Conservation (phyloP, 2,888 invertebrate genomes). For the Thymelicus sylvestris region DNA sequence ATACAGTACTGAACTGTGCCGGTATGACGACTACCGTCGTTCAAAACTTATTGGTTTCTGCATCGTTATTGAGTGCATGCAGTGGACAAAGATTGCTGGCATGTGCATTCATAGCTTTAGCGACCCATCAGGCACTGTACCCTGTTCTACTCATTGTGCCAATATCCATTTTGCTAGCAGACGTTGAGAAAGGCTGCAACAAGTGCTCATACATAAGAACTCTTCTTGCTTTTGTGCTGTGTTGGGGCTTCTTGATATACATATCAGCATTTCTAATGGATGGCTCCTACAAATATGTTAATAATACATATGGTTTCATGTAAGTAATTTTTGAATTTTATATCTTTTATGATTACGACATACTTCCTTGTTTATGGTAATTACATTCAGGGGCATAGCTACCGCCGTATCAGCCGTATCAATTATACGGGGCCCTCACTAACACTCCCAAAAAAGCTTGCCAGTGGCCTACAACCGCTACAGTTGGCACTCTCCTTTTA, state of each 20-base stretch:
- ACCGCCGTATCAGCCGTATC: too few species aligned
- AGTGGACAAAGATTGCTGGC: conserved; percentile 86
- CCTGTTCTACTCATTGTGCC: conserved; percentile 94
- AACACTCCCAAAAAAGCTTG: too few species aligned
- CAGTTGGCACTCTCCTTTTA: too few species aligned
- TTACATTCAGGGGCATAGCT: too few species aligned
- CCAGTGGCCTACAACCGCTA: too few species aligned
- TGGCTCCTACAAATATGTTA: conserved; percentile 86
- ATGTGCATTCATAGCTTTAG: conserved; percentile 89
- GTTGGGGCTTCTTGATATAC: conserved; percentile 83
- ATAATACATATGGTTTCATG: conserved; percentile 93
- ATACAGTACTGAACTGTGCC: conserved; percentile 93
- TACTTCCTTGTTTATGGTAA: too few species aligned
- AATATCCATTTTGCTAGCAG: conserved; percentile 88
- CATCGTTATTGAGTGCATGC: conserved; percentile 89
- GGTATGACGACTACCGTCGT: conserved; percentile 96
- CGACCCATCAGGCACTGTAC: conserved; percentile 93
- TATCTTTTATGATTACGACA: background rate
- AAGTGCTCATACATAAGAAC: conserved; percentile 80
- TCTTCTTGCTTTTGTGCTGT: conserved; percentile 78
- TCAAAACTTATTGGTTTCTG: conserved; percentile 92
- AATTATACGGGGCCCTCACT: too few species aligned
- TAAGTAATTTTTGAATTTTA: conserved; percentile 71
- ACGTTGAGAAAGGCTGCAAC: conserved; percentile 76
- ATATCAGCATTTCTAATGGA: conserved; percentile 87